Evolutionary conservation across 64 coral and sea anemone genomes (phyloP), one percentile per base, ranked within the genome.

Genomic region (Acropora yongei): DNA sequence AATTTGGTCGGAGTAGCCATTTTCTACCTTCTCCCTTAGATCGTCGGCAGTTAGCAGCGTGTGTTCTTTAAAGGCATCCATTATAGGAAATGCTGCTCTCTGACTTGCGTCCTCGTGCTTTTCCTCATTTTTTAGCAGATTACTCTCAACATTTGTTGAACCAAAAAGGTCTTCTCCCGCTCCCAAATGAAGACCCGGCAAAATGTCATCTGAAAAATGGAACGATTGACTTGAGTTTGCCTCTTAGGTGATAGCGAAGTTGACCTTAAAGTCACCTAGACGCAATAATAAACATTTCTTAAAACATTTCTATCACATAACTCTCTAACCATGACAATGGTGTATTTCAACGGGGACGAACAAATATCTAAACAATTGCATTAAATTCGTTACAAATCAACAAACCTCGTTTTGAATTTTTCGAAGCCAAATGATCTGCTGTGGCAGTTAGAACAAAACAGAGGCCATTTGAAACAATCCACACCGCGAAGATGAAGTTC

Each of bases 51-150:
- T 69, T 6, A 93, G 61, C 18, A 93, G 58, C 1, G 74, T 68
- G 17, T 93, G 91, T 13, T 77, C 57, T 57, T 93, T 93, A 47
- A 93, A 93, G 7, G 91, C 91, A 16, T 80, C 83, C 91, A 93
- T 93, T 65, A 93, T 13, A 17, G 91, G 91, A n/a, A 93, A 93
- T 7, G 91, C 91, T 57, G 83, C 82, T 77, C 84, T 18, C 42
- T 71, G 61, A 44, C 68, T 46, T 8, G 82, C 44, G n/a, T 85
- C 82, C 17, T 85, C 82, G 1, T 85, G 82, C 65, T 71, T 67
- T 8, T 71, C 40, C 19, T 85, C 16, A 71, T 85, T 44, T 11
- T 68, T 85, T 17, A 85, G 44, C 42, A 72, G 65, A 4, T 71
- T 71, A n/a, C 63, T 85, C 6, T 68, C 82, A 46, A 68, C 47